Base-by-base conservation (phyloP, 2,113 vertebrate species). In the Carassius auratus region DNA sequence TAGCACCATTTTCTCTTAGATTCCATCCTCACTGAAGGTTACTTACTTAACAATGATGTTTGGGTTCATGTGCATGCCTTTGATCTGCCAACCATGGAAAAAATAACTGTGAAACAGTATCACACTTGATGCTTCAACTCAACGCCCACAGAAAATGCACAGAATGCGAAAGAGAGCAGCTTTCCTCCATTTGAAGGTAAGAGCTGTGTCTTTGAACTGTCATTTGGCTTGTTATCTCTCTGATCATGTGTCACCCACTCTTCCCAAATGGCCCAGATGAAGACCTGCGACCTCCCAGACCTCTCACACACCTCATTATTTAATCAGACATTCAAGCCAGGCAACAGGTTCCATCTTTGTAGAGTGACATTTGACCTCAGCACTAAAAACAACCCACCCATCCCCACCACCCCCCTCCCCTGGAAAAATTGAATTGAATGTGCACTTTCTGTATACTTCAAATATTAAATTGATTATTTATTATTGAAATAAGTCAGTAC, bases 291-390 rank as follows among this genome's bases (percentile, higher is more conserved):
- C 77, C 83, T 68, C 59, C 4, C 17, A 68, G 91, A 90, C 88
- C 71, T 91, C 85, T 84, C 85, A n/a, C 52, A 76, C 85, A 91
- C 87, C 91, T 77, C 84, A 84, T 87, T 81, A 77, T 77, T 84
- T 90, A 89, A 85, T 36, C 45, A 66, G 83, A 90, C 86, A 87
- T 48, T 62, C 48, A 85, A 89, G 84, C 77, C 86, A 87, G 82
- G 80, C 82, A 89, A 89, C 91, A 92, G 92, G 90, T 92, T 90
- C 61, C 23, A 62, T 82, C 87, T 92, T 90, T 90, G 89, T 87
- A 89, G 61, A 42, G 45, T 88, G 55, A 87, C 81, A 38, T 36
- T 87, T 76, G 85, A 84, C 88, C 38, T 50, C 81, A 86, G 68
- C 69, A 77, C 61, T 76, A 90, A 85, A 89, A 91, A 91, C 90